Evolutionary conservation across 2,113 vertebrate species (phyloP), one percentile per base, ranked within the genome.

Genomic region (Boleophthalmus pectinirostris): DNA sequence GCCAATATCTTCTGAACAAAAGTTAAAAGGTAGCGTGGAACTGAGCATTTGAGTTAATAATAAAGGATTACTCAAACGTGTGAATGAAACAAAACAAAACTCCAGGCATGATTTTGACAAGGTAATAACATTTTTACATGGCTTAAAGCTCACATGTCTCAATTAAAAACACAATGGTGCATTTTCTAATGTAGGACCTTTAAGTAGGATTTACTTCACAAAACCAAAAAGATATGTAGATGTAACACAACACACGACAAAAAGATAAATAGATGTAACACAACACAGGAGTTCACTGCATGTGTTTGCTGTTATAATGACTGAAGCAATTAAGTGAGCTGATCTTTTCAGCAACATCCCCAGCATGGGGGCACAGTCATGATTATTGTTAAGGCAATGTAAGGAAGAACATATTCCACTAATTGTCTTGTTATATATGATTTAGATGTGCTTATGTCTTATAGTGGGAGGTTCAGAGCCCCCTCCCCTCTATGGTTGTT

Each of bases 401-500:
- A 75, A 77, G 66, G 64, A 80, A 80, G 64, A 80, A 80, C 68
- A 69, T 82, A 80, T 78, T 23, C 72, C 60, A 45, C 77, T 91
- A 92, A 92, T 89, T 86, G 86, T 90, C 80, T 75, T 81, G 79
- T 87, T 83, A 79, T 78, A 79, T 79, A 71, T 85, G 85, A 82
- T 82, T 71, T 69, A 46, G 69, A 66, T 61, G 74, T 83, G 77
- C 84, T 79, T 73, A 82, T 88, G 80, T 81, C 74, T 79, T 72
- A 16, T 21, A 69, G 74, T 65, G 64, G 82, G 71, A 78, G 77
- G 83, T 88, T 79, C 77, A 67, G 80, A 73, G 73, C 79, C 86
- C n/a, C 38, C 69, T 88, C 88, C 89, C 88, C 85, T 92, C 91
- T 92, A 92, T 91, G 89, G 89, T 94, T 92, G 85, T 95, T 95